phyloP scores from a whole-genome alignment of 2,113 vertebrate species.

The Catharus bicknelli region DNA sequence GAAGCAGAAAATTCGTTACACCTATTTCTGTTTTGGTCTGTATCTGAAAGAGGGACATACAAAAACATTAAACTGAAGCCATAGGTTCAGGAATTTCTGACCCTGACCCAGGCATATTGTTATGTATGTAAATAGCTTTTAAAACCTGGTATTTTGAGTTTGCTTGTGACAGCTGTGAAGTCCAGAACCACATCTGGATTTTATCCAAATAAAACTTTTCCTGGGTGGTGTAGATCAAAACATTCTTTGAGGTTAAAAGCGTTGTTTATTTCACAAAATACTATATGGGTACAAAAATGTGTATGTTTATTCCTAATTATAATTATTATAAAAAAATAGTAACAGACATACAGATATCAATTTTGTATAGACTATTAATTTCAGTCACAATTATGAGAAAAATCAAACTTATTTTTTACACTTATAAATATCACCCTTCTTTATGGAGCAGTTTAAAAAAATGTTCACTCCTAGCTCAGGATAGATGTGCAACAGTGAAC shows the following conservation, averaged over 20 bases:
- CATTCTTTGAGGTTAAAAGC: background rate
- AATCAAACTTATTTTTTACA: background rate
- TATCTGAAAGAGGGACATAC: background rate
- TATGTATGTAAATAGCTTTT: background rate
- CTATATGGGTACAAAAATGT: background rate
- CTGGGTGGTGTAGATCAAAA: background rate
- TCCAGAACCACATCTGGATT: background rate
- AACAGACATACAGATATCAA: background rate
- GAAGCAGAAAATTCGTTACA: background rate
- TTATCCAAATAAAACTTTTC: background rate
- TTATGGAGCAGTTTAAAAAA: background rate
- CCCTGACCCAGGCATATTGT: background rate
- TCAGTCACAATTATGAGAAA: background rate
- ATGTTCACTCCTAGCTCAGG: background rate
- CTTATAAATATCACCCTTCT: background rate
- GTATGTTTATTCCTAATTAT: background rate
- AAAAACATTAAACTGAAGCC: background rate
- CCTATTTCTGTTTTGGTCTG: background rate
- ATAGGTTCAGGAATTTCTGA: background rate
- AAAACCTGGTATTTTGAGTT: background rate
- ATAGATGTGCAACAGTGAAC: background rate
- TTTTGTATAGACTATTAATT: background rate
- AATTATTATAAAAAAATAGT: background rate
- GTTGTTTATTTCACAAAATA: background rate
- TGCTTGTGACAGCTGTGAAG: background rate